Evolutionary conservation across 2,113 vertebrate genomes (phyloP).

Genomic region (Oryzias celebensis): DNA sequence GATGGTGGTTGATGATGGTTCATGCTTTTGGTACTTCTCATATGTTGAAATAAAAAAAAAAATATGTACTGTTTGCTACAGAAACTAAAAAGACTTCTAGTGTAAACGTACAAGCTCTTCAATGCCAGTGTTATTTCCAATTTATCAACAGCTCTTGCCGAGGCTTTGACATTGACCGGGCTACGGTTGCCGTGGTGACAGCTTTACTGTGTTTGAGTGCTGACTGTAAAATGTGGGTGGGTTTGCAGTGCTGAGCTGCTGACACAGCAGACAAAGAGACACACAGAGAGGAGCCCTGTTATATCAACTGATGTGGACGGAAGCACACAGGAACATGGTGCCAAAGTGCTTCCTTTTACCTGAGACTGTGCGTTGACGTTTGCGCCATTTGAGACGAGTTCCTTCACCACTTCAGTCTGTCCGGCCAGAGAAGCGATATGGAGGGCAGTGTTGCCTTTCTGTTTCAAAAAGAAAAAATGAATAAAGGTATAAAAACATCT

Average conservation of each 20-base stretch:
- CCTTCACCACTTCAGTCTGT: conserved; percentile 92
- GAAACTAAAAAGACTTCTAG: neutral
- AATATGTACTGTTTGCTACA: conserved; percentile 9
- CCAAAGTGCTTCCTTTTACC: conserved; percentile 73
- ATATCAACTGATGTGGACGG: neutral
- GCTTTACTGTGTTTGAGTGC: conserved; percentile 4
- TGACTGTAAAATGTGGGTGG: conserved; percentile 33
- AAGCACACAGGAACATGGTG: conserved; percentile 10
- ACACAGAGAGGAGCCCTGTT: neutral
- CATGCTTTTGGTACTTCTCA: no score
- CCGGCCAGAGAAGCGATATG: conserved; percentile 97
- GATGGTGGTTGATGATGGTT: neutral
- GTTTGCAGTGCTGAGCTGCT: conserved; percentile 39
- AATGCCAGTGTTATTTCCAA: neutral
- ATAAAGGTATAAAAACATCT: neutral
- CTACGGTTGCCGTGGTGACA: conserved; percentile 32
- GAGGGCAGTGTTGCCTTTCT: conserved; percentile 98
- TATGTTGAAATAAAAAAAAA: conserved; percentile 2
- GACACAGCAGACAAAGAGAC: conserved; percentile 36
- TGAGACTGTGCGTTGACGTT: conserved; percentile 96
- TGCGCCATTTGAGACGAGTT: conserved; percentile 87
- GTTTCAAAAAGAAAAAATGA: conserved; percentile 13
- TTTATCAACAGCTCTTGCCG: conserved; percentile 1
- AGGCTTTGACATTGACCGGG: conserved; percentile 24
- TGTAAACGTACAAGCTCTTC: conserved; percentile 1